A percentile compares a stretch with the other conserved stretches of the same genome.
These are phyloP conservation scores for Epinephelus fuscoguttatus DNA, from an alignment of 2,113 vertebrate species.

Conservation along the genomic window DNA sequence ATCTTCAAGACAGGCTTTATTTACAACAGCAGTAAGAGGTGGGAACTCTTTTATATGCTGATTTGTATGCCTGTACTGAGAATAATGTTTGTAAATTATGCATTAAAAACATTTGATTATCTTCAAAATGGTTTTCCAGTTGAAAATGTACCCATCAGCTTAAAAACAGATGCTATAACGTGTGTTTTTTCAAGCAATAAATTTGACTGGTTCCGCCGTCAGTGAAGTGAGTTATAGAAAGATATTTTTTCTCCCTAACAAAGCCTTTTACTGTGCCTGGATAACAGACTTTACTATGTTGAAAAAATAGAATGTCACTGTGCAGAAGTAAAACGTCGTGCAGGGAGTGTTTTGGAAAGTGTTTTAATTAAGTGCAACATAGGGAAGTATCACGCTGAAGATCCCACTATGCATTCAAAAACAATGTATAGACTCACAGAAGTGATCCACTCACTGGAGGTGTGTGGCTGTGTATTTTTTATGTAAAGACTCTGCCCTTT, in stretches of 20 bases:
- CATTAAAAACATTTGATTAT: slow-evolving; percentile 50
- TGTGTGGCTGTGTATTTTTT: too few relatives aligned
- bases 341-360: slow-evolving; percentile 16
- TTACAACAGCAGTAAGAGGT: not conserved
- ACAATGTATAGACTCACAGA: too few relatives aligned
- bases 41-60: slow-evolving; percentile 31
- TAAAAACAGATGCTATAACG: slow-evolving; percentile 18
- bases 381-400: slow-evolving; percentile 13
- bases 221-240: slow-evolving; percentile 22
- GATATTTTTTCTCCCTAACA: not conserved
- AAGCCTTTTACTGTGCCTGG: slow-evolving; percentile 8
- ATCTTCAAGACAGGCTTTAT: not conserved
- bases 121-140: slow-evolving; percentile 14
- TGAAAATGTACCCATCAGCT: slow-evolving; percentile 30
- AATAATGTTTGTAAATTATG: slow-evolving; percentile 37
- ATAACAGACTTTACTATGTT: not conserved
- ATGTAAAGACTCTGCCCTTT: too few relatives aligned
- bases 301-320: slow-evolving; percentile 33
- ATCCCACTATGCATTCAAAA: not conserved
- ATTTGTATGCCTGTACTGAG: slow-evolving; percentile 1
- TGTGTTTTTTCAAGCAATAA: slow-evolving; percentile 28
- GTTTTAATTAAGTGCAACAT: slow-evolving; percentile 24
- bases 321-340: slow-evolving; percentile 15
- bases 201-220: slow-evolving; percentile 27
- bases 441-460: too few relatives aligned